Evolutionary conservation across 2,113 vertebrate genomes (phyloP), one percentile per base, ranked within the genome.

Genomic region (Tupaia tana): DNA sequence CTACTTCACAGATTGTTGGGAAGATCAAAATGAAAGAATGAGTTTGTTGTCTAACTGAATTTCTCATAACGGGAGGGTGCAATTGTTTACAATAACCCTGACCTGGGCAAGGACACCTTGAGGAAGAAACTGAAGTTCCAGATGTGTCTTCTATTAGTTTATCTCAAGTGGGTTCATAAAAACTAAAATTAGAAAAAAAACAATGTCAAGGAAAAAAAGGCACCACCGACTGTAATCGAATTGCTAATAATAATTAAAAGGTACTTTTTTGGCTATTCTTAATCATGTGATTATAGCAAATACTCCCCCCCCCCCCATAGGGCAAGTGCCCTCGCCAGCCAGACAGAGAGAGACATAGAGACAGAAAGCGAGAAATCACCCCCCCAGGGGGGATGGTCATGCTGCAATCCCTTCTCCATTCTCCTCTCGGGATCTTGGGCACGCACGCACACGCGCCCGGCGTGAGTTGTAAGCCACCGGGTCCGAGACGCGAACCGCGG

Each of bases 71-170:
- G 4, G 74, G 25, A 31, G 15, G 0, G 6, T 34, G 6, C 16
- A 58, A 1, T 12, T 73, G 25, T 95, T 97, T 92, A 58, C 4
- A 75, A 43, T 96, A 43, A 88, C 87, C 86, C 16, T 16, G 8
- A 84, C 64, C 6, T 54, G 15, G 24, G 56, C 27, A 78, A 90
- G 81, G 75, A 84, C 73, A 3, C 22, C 3, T 22, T 85, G 5
- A 20, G 66, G 86, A 64, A 29, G 80, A 91, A 96, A 94, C 54
- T 85, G 56, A 95, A 94, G 58, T 83, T 83, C 4, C 81, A 92
- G 31, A 9, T 95, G n/a, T 92, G 69, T 67, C 27, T 80, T 95
- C 52, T 27, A 16, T 12, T 74, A 22, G 15, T 89, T 92, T 96
- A 34, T 95, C 11, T 75, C 6, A 9, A 31, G 0, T 52, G n/a